phyloP scores from a whole-genome alignment of 1,140 invertebrate genomes.

The Ips typographus region DNA sequence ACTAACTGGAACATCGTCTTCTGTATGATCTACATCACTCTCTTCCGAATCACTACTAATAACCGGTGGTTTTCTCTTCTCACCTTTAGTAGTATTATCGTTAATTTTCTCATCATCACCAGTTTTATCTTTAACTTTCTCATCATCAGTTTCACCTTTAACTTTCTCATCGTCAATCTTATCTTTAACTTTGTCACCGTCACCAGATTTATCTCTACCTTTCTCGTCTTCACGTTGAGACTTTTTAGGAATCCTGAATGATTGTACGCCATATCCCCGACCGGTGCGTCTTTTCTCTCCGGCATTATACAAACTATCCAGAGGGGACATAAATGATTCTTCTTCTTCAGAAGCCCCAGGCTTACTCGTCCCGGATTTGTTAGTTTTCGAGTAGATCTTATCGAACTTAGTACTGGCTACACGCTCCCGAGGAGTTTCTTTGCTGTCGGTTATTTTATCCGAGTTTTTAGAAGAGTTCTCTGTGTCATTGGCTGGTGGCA shows the following conservation, averaged over 20 bases:
- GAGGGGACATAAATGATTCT: slow-evolving; percentile 49
- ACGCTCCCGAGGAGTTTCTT: neutral
- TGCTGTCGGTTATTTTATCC: neutral
- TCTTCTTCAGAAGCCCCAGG: slow-evolving; percentile 12
- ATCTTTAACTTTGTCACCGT: neutral
- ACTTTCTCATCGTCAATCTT: neutral
- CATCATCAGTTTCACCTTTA: neutral
- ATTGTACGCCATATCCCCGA: slow-evolving; percentile 60
- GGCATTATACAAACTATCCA: slow-evolving; percentile 61
- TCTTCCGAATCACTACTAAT: slow-evolving; percentile 17
- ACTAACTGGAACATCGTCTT: slow-evolving; percentile 3
- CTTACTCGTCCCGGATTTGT: slow-evolving; percentile 15
- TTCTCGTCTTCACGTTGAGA: slow-evolving; percentile 42
- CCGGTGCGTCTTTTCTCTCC: slow-evolving; percentile 50
- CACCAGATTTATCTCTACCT: neutral
- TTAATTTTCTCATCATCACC: neutral
- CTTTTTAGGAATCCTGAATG: slow-evolving; percentile 67
- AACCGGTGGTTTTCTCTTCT: neutral
- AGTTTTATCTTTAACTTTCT: neutral
- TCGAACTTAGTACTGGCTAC: slow-evolving; percentile 34
- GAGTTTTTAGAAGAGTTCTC: neutral
- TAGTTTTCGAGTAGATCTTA: slow-evolving; percentile 36
- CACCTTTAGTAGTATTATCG: neutral
- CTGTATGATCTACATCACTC: slow-evolving; percentile 17
- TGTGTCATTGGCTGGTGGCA: slow-evolving; percentile 1